Evolutionary conservation across 2,797 vertebrate species (phyloP), one percentile per base, ranked within the genome.

Genomic region (Spea hammondii): DNA sequence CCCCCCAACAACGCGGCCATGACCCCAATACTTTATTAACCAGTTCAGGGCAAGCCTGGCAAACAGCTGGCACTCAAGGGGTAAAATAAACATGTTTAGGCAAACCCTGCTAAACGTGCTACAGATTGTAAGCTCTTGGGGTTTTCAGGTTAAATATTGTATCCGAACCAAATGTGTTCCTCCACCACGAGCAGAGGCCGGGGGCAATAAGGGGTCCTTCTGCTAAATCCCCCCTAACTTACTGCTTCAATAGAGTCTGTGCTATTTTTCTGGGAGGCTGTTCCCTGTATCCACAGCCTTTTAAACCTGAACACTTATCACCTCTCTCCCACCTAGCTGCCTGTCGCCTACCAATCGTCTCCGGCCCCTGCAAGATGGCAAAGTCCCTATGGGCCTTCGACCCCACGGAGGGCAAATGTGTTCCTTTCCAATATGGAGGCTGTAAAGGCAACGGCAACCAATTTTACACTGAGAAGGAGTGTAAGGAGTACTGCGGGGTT

Each of bases 401-500:
- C 9, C 88, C 92, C 0, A 6, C 12, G 0, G 78, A 47, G 1
- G 96, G 95, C 10, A 91, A 92, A 79, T 99, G 97, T 8, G 51
- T 95, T 74, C 76, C 72, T 0, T 96, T 96, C 88, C 85, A 13
- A 79, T 89, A 88, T 0, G 89, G 88, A 32, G 94, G 93, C 84
- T 99, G 97, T 85, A 89, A 93, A 57, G 91, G 89, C 83, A 98
- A 99, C 0, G 95, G 89, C 4, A 99, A 99, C 92, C 93, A 95
- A 85, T 99, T 99, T 92, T 98, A 98, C 91, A 94, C 87, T 0
- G 93, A 96, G 86, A 94, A 95, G 4, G 97, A 99, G 86, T 99
- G 97, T 85, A 92, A 95, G 62, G 97, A 99, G 87, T 98, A 97
- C 90, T 99, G 97, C 0, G 95, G 95, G 0, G 87, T 86, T 84